Conservation (phyloP, 1,140 invertebrate species). For the Globodera ellingtonae region DNA sequence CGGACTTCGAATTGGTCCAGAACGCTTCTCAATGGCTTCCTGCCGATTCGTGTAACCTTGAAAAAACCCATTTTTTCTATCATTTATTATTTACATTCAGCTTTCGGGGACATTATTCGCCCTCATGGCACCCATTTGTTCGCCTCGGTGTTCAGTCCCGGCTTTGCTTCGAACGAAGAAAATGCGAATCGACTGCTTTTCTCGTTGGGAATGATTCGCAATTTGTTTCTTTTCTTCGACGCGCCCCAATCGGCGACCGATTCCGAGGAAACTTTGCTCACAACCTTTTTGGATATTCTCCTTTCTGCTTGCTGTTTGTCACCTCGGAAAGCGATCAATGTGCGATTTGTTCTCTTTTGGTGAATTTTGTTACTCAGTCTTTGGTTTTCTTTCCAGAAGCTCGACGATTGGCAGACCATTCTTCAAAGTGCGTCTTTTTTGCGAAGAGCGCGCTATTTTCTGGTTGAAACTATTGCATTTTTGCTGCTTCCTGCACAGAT, state of each 20-base stretch:
- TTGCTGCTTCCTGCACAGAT: slow-evolving; percentile 43
- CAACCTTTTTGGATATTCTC: slow-evolving; percentile 28
- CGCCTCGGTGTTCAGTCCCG: slow-evolving; percentile 19
- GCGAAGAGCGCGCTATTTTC: slow-evolving; percentile 40
- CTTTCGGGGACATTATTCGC: slow-evolving; percentile 12
- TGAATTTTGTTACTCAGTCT: not conserved
- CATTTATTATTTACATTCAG: not conserved
- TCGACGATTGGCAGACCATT: slow-evolving; percentile 46
- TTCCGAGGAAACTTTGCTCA: slow-evolving; percentile 45
- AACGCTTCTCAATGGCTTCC: slow-evolving; percentile 4
- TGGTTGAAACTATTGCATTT: slow-evolving; percentile 52
- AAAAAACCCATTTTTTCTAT: not conserved
- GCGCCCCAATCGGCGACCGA: slow-evolving; percentile 33
- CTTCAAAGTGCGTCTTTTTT: slow-evolving; percentile 30
- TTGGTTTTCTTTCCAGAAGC: slow-evolving; percentile 31
- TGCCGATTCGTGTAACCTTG: not conserved
- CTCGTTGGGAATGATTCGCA: slow-evolving; percentile 34
- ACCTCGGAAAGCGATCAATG: not conserved
- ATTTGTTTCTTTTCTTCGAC: slow-evolving; percentile 44
- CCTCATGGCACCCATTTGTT: not conserved
- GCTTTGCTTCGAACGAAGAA: slow-evolving; percentile 44
- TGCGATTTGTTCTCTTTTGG: not conserved
- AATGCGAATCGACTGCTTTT: slow-evolving; percentile 39
- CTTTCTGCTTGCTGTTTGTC: slow-evolving; percentile 34
- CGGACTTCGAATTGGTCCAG: slow-evolving; percentile 15